Evolutionary conservation across 1,140 invertebrate genomes (phyloP).

Genomic region (Caenorhabditis briggsae): DNA sequence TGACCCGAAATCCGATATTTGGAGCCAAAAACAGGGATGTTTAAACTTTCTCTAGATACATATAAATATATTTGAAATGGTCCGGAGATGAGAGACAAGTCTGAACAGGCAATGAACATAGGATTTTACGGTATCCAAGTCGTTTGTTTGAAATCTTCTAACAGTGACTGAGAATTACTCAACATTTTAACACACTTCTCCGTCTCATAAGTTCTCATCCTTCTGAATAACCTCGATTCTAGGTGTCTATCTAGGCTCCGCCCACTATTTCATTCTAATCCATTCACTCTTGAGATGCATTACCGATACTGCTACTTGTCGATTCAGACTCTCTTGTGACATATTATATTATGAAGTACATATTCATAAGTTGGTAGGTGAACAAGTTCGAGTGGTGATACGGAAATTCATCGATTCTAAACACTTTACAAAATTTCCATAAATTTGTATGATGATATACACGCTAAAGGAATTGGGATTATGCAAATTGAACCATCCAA

Average conservation of each 20-base stretch:
- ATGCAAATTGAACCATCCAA: neutral
- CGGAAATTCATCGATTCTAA: neutral
- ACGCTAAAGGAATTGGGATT: neutral
- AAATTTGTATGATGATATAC: conserved; percentile 36
- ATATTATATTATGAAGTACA: neutral
- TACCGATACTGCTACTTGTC: neutral
- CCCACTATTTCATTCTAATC: conserved; percentile 4
- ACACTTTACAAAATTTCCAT: conserved; percentile 48
- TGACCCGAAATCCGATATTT: neutral
- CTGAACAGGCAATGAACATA: neutral
- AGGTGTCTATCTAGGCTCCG: neutral
- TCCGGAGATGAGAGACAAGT: too few species aligned
- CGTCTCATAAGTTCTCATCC: neutral
- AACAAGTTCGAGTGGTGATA: neutral
- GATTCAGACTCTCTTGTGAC: neutral
- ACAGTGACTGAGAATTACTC: too few species aligned
- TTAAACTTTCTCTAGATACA: neutral
- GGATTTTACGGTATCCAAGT: too few species aligned
- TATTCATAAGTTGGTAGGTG: neutral
- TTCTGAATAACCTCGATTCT: neutral
- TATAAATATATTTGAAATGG: conserved; percentile 7
- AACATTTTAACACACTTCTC: neutral
- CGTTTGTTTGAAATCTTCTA: too few species aligned
- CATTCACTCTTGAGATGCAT: conserved; percentile 24
- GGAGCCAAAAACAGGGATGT: neutral